Evolutionary conservation across 2,113 vertebrate species (phyloP).

Genomic region (cattle (Bos taurus)): ARS-UCD2.0 NC_037329.1:65865001-65865500

Average conservation of each 20-base stretch:
- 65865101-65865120: background rate
- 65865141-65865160: background rate
- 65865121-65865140: background rate
- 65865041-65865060: background rate
- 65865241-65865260: background rate
- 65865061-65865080: background rate
- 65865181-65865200: background rate
- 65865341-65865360: background rate
- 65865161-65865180: background rate
- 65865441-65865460: background rate
- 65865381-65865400: constrained; percentile 10
- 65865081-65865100: background rate
- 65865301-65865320: background rate
- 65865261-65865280: background rate
- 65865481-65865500: background rate
- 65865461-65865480: background rate
- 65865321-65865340: background rate
- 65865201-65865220: background rate
- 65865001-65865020: background rate
- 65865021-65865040: background rate
- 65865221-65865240: background rate
- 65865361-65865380: background rate
- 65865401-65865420: background rate
- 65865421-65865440: background rate
- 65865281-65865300: constrained; percentile 23